A percentile compares a stretch with the other conserved stretches of the same genome.
These are phyloP conservation scores for Notamacropus eugenii DNA, from an alignment of 2,797 vertebrate species.

Conservation along the genomic window DNA sequence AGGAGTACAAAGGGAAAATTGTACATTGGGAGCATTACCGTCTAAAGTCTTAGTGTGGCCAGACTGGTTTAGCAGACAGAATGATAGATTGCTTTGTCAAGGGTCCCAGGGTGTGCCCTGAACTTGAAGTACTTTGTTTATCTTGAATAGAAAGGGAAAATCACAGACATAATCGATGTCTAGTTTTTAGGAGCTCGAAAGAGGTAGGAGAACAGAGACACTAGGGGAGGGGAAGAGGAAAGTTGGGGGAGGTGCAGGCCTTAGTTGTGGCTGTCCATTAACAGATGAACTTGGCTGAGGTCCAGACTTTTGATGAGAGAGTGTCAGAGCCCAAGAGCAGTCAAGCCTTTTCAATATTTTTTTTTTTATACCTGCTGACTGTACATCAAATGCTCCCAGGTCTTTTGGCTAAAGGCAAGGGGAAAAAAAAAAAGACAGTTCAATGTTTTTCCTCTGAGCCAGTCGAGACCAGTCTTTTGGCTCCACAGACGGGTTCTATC, in stretches of 20 bases:
- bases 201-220: constrained; percentile 86
- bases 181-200: constrained; percentile 89
- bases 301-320: constrained; percentile 95
- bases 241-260: constrained; percentile 81
- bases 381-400: constrained; percentile 91
- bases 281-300: constrained; percentile 97
- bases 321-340: constrained; percentile 89
- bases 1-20: constrained; percentile 90
- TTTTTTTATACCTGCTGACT: constrained; percentile 90
- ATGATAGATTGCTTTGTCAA: constrained; percentile 93
- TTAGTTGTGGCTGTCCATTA: constrained; percentile 94
- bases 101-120: constrained; percentile 99
- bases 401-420: constrained; percentile 90
- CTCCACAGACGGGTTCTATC: constrained; percentile 88
- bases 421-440: constrained; percentile 81
- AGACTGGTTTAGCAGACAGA: constrained; percentile 92
- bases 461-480: constrained; percentile 93
- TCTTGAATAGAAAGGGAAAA: constrained; percentile 94
- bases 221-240: constrained; percentile 64
- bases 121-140: constrained; percentile 99
- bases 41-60: constrained; percentile 87
- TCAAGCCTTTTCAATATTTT: constrained; percentile 86
- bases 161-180: constrained; percentile 93
- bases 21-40: constrained; percentile 88
- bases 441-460: constrained; percentile 86